phyloP scores from a whole-genome alignment of 2,888 invertebrate species.

The Tachystola acroxantha region DNA sequence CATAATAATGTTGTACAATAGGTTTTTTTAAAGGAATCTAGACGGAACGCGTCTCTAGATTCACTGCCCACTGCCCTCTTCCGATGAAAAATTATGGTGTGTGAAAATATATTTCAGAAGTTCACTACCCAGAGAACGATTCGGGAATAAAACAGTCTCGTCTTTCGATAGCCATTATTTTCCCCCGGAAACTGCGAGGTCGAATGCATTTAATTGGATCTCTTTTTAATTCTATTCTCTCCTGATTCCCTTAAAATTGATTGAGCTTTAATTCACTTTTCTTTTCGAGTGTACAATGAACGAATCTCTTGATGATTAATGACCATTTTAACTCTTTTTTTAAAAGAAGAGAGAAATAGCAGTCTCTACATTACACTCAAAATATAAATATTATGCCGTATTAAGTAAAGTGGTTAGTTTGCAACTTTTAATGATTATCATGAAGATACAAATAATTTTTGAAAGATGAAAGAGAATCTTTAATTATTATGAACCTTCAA shows the following conservation, averaged over 20 bases:
- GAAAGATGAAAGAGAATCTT: constrained; percentile 1
- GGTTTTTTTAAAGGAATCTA: no score
- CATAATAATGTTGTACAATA: no score
- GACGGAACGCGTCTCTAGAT: no score
- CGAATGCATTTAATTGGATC: constrained; percentile 41
- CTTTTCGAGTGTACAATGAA: constrained; percentile 15
- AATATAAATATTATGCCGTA: no score
- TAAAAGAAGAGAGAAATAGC: no score
- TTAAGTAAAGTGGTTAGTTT: no score
- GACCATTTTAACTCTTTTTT: no score
- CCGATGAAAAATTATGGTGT: no score
- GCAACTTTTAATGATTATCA: not conserved
- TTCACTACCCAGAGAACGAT: not conserved
- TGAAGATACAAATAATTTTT: not conserved
- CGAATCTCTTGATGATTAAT: constrained; percentile 13
- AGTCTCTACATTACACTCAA: no score
- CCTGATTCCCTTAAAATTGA: constrained; percentile 29
- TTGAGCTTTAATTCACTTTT: constrained; percentile 27
- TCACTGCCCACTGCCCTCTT: no score
- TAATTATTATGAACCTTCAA: constrained; percentile 5
- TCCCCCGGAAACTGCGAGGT: constrained; percentile 22
- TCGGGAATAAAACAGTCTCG: constrained; percentile 22
- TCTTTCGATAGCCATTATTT: constrained; percentile 31
- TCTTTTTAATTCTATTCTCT: constrained; percentile 26
- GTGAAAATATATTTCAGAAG: no score